These are phyloP conservation scores for Eurytoma adleriae DNA, from an alignment of 2,888 invertebrate genomes.

Conservation along the genomic window DNA sequence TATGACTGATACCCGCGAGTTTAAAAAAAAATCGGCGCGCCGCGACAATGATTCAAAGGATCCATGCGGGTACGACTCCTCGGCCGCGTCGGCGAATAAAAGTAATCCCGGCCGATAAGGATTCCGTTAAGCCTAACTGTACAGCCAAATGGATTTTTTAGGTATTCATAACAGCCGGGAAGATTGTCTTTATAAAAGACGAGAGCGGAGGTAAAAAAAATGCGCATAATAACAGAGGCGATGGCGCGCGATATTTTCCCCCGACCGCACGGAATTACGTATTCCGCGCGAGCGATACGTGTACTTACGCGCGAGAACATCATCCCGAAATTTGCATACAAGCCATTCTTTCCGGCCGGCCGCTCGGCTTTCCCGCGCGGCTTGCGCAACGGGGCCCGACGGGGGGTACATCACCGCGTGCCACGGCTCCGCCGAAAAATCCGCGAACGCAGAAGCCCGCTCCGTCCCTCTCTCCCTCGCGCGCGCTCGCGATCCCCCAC, in stretches of 20 bases:
- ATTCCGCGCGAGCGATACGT: conserved; percentile 16
- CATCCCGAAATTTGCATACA: conserved; percentile 29
- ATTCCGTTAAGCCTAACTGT: conserved; percentile 56
- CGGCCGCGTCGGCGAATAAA: conserved; percentile 28
- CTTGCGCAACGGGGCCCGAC: neutral
- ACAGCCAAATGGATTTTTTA: conserved; percentile 55
- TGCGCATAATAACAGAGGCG: conserved; percentile 44
- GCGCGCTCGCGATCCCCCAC: neutral
- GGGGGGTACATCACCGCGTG: too few species aligned
- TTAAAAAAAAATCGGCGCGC: neutral
- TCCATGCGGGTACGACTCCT: neutral
- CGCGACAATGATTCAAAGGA: neutral
- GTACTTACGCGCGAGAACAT: neutral
- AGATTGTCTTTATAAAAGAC: conserved; percentile 36
- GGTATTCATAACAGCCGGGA: conserved; percentile 48
- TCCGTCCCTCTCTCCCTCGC: neutral
- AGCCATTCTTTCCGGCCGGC: neutral
- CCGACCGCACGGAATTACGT: conserved; percentile 20
- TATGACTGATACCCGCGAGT: conserved; percentile 21
- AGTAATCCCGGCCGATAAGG: conserved; percentile 53
- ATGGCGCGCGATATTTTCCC: conserved; percentile 10
- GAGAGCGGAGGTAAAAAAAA: neutral
- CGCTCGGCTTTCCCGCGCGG: neutral
- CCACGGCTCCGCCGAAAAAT: neutral
- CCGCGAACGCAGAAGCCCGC: neutral